These are phyloP conservation scores for Chamaetylas fuelleborni DNA, from an alignment of 2,113 vertebrate genomes.

Conservation along the genomic window DNA sequence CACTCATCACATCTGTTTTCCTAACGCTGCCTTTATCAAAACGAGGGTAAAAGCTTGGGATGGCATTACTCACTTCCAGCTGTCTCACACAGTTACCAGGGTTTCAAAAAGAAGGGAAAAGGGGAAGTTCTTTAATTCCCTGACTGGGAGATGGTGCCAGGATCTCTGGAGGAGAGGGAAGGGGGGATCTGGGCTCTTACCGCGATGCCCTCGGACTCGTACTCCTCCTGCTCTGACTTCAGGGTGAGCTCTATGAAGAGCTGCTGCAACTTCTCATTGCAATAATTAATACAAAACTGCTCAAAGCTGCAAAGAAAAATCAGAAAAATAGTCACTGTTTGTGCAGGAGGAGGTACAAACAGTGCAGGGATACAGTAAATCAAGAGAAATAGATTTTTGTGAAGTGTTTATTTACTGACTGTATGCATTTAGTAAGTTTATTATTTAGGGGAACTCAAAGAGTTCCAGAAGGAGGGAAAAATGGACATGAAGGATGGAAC, in stretches of 20 bases:
- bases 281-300: slow-evolving; percentile 99
- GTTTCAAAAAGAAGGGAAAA: background rate
- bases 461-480: background rate
- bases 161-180: background rate
- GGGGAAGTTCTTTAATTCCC: background rate
- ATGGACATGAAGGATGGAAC: background rate
- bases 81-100: background rate
- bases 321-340: background rate
- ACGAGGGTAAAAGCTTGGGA: background rate
- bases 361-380: background rate
- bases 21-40: background rate
- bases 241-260: slow-evolving; percentile 97
- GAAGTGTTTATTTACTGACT: background rate
- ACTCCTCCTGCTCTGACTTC: slow-evolving; percentile 96
- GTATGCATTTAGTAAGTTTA: background rate
- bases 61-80: background rate
- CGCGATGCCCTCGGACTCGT: slow-evolving; percentile 95
- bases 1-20: background rate
- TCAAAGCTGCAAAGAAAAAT: slow-evolving; percentile 83
- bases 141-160: background rate
- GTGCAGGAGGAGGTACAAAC: background rate
- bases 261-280: slow-evolving; percentile 97
- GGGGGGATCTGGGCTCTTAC: slow-evolving; percentile 61
- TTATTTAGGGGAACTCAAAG: background rate
- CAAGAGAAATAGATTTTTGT: background rate